Evolutionary conservation across 2,113 vertebrate species (phyloP).

Genomic region (Scalopus aquaticus): DNA sequence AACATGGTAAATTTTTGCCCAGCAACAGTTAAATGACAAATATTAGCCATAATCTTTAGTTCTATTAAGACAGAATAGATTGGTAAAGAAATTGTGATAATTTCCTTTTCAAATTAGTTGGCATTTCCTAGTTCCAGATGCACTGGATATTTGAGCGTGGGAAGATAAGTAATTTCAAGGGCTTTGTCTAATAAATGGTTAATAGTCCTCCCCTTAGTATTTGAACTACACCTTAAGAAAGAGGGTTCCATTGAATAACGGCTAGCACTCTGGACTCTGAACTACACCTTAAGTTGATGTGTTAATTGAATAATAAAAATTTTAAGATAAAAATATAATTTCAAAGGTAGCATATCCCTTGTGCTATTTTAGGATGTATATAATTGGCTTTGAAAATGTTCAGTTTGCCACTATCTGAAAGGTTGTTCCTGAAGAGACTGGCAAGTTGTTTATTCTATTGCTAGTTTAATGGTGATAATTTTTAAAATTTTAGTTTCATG

Average conservation of each 20-base stretch:
- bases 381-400: not conserved
- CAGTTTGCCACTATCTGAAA: not conserved
- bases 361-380: not conserved
- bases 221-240: not conserved
- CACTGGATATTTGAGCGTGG: constrained; percentile 42
- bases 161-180: constrained; percentile 35
- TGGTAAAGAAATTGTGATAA: constrained; percentile 62
- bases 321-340: not conserved
- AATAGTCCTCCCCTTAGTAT: not conserved
- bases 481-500: not conserved
- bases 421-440: not conserved
- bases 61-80: constrained; percentile 49
- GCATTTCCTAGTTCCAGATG: not conserved
- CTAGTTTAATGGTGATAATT: not conserved
- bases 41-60: not conserved
- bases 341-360: not conserved
- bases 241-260: too few species aligned
- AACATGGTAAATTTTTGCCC: not conserved
- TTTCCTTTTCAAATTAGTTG: constrained; percentile 69
- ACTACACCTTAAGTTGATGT: not conserved
- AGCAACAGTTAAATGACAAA: constrained; percentile 45
- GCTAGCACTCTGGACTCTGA: not conserved
- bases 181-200: constrained; percentile 57
- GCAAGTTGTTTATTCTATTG: not conserved
- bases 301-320: constrained; percentile 32